phyloP scores from a whole-genome alignment of 2,888 invertebrate species.

The Cryptophagus acutangulus region DNA sequence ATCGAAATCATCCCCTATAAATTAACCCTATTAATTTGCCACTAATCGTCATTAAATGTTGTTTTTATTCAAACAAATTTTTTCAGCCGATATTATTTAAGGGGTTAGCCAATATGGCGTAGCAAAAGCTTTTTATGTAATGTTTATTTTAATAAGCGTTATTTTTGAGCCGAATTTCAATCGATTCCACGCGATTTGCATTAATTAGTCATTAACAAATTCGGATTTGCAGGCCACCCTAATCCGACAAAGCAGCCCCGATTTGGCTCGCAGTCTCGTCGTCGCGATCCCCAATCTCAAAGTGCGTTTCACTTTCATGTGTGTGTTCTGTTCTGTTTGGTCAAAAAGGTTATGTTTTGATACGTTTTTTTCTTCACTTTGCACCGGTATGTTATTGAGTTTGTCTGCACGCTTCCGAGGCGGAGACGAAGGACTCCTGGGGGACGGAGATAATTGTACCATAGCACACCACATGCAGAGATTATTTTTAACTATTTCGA shows the following conservation, averaged over 20 bases:
- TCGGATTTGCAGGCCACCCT: no score
- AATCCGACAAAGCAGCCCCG: no score
- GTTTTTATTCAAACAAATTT: constrained; percentile 41
- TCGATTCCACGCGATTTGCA: no score
- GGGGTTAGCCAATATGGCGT: constrained; percentile 49
- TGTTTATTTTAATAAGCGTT: constrained; percentile 31
- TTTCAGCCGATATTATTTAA: constrained; percentile 44
- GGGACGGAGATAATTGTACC: no score
- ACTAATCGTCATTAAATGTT: constrained; percentile 33
- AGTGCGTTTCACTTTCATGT: no score
- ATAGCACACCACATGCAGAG: no score
- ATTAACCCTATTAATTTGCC: constrained; percentile 25
- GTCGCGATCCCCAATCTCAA: no score
- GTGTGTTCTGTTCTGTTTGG: no score
- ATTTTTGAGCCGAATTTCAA: constrained; percentile 21
- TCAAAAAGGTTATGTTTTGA: constrained; percentile 39
- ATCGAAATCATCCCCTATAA: constrained; percentile 15
- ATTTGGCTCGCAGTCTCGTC: no score
- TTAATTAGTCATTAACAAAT: no score
- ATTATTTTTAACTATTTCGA: no score
- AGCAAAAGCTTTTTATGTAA: constrained; percentile 41
- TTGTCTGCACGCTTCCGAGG: constrained; percentile 22
- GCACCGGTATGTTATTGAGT: constrained; percentile 25
- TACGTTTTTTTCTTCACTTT: constrained; percentile 32
- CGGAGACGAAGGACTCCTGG: no score